Evolutionary conservation across 2,113 vertebrate genomes (phyloP).

Genomic region (Delphinapterus leucas): DNA sequence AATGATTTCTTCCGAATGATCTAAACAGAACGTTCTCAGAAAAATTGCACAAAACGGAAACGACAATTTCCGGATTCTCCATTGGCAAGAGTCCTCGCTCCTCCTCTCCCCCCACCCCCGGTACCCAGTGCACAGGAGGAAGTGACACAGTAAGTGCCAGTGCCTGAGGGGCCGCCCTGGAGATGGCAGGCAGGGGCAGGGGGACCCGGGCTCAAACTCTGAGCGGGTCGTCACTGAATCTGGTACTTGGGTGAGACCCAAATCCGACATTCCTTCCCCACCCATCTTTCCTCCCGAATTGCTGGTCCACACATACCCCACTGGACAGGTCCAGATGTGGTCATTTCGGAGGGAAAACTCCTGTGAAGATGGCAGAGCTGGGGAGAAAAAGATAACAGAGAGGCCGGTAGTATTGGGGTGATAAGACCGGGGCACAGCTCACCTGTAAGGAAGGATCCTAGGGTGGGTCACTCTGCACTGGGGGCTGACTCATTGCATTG

Average conservation of each 20-base stretch:
- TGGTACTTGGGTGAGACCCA: not conserved
- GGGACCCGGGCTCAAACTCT: not conserved
- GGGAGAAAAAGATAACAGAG: not conserved
- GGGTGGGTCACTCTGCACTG: rapidly evolving
- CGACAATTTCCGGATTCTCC: not conserved
- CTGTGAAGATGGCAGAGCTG: not conserved
- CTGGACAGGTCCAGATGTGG: not conserved
- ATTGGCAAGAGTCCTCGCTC: rapidly evolving
- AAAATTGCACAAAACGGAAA: not conserved
- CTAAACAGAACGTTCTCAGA: not conserved
- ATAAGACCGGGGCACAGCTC: rapidly evolving
- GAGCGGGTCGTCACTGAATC: rapidly evolving
- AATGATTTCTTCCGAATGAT: not conserved
- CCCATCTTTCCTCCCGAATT: not conserved
- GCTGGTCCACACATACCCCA: not conserved
- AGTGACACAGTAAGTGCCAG: rapidly evolving
- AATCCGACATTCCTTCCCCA: rapidly evolving
- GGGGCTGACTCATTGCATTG: rapidly evolving
- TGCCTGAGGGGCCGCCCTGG: rapidly evolving
- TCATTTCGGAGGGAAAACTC: not conserved
- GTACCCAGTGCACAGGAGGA: not conserved
- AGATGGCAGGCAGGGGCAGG: rapidly evolving
- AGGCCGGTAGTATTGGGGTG: not conserved
- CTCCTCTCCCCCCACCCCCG: not conserved
- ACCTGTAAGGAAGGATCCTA: not conserved